Base-by-base conservation (phyloP, 2,113 vertebrate species). In the Alethe castanea region DNA sequence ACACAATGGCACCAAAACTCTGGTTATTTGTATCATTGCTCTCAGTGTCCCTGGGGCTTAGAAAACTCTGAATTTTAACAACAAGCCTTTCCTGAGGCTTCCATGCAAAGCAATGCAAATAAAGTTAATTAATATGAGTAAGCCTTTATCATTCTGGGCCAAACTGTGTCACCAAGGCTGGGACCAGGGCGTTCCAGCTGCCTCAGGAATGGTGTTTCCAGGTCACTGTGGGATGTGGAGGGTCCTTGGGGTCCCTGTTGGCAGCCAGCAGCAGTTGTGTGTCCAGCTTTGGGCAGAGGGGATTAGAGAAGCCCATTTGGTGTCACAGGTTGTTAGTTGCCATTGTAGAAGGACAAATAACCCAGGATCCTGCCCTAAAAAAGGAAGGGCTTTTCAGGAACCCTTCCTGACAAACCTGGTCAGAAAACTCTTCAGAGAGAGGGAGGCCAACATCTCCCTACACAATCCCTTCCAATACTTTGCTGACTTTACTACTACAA, bases 181-280 rank as follows among this genome's bases (percentile, higher is more conserved):
- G 57, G 48, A 29, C 5, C 0, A 3, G 42, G 62, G 24, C 5
- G 1, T 38, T 52, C 33, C 15, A 76, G 35, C 66, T 44, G 44
- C 44, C 6, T 25, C 42, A 42, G 79, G 42, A 44, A 18, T 64
- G 71, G 33, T 2, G 6, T 52, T 76, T 44, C 36, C 5, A 8
- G 67, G 42, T 66, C 4, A 0, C 40, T 24, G 50, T 10, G 76
- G 52, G 71, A 20, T 1, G 4, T 14, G 61, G 6, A 31, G 60
- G 40, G 11, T 38, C 54, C 8, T 0, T 8, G 29, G 69, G 45
- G 10, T 79, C 40, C 13, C 2, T 69, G 54, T 38, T 54, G 70
- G 64, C 50, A 53, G 67, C 57, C 67, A 6, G 69, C 38, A 77
- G 65, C 73, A 60, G 1, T 52, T 52, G 35, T 47, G 42, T 11